A percentile compares a stretch with the other conserved stretches of the same genome.
Evolutionary conservation across 2,113 vertebrate species (phyloP).

Genomic region (Coregonus clupeaformis): DNA sequence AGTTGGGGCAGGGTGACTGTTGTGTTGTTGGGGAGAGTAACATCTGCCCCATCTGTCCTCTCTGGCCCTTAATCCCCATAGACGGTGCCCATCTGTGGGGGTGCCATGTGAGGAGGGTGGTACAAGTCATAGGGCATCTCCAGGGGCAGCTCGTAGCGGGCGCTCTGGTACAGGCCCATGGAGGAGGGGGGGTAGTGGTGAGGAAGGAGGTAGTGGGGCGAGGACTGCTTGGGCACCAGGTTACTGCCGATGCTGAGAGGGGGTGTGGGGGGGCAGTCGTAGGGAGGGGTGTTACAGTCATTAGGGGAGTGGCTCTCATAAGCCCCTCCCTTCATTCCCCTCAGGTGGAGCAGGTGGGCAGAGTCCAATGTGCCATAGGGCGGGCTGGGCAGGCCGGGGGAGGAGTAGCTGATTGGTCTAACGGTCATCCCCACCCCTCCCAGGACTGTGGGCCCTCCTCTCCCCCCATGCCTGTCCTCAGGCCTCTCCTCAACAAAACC

Average conservation of each 20-base stretch:
- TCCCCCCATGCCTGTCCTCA: conserved; percentile 76
- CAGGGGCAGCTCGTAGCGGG: conserved; percentile 83
- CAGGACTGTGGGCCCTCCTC: conserved; percentile 32
- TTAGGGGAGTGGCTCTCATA: conserved; percentile 82
- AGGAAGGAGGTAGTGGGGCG: conserved; percentile 68
- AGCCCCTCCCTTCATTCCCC: conserved; percentile 83
- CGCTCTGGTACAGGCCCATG: conserved; percentile 77
- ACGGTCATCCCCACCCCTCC: conserved; percentile 54
- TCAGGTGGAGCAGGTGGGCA: conserved; percentile 86
- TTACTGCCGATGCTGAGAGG: conserved; percentile 91
- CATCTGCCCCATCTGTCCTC: too few species aligned
- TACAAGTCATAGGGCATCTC: conserved; percentile 87
- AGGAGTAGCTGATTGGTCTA: conserved; percentile 79
- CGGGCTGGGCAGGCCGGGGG: conserved; percentile 89
- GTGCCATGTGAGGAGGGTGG: conserved; percentile 70
- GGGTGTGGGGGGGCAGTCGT: conserved; percentile 89
- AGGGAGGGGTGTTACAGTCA: conserved; percentile 82
- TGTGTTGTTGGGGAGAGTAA: conserved; percentile 1
- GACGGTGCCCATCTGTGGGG: conserved; percentile 79
- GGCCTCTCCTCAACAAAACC: conserved; percentile 70
- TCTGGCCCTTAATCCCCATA: conserved; percentile 80
- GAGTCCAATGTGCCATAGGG: conserved; percentile 91
- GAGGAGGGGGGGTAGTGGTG: conserved; percentile 76
- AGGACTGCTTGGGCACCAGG: conserved; percentile 87
- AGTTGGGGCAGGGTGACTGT: neutral